phyloP scores from a whole-genome alignment of 2,113 vertebrate genomes.

The Microtus montanus region DNA sequence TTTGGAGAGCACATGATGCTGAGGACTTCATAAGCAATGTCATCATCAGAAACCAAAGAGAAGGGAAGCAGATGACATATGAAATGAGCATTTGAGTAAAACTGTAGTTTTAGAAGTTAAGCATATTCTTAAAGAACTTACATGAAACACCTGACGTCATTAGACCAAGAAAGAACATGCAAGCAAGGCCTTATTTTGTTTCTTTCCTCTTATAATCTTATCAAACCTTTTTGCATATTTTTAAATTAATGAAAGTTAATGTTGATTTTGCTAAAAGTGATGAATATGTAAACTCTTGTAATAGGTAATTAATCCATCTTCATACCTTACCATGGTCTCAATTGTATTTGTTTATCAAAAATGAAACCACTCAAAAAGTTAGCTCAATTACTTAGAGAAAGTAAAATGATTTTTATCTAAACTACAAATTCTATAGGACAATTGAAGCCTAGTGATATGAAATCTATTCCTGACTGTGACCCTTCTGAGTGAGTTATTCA shows the following conservation, averaged over 20 bases:
- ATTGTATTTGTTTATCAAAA: neutral
- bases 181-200: neutral
- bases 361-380: neutral
- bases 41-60: neutral
- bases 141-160: neutral
- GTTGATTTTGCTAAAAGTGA: neutral
- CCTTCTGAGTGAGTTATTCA: neutral
- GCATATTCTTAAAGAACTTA: conserved; percentile 6
- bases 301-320: neutral
- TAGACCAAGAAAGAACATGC: neutral
- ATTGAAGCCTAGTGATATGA: neutral
- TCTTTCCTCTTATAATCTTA: neutral
- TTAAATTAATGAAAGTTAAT: conserved; percentile 18
- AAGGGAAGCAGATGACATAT: neutral
- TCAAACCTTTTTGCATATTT: neutral
- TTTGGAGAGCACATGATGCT: neutral
- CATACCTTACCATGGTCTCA: neutral
- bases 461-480: neutral
- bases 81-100: neutral
- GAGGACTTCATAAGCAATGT: neutral
- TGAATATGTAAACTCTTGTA: neutral
- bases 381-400: neutral
- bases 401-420: neutral
- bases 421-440: neutral
- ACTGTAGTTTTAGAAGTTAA: neutral